Base-by-base conservation (phyloP, 2,113 vertebrate species). In the Grantiella picta region DNA sequence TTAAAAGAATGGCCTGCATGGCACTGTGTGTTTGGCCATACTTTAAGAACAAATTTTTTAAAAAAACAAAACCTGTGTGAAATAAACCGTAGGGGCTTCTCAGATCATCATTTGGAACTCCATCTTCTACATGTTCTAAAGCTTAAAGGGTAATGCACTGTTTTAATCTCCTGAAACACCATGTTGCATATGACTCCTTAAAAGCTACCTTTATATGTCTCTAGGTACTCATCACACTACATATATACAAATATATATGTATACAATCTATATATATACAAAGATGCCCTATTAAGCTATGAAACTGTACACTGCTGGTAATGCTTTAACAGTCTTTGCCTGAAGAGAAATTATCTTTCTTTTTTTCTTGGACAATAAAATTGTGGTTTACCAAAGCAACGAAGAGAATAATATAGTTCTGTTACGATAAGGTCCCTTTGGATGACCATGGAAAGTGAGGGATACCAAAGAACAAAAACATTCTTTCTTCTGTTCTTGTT, bases 261-360 rank as follows among this genome's bases (percentile, higher is more conserved):
- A 49, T 11, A 69, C 3, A 42, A 49, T 66, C n/a, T 31, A 17
- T 35, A 17, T 10, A 50, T 40, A 44, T 11, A 69, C 3, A 63
- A 70, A 78, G 47, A 53, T 44, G 28, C 4, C 20, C 54, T 75
- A 45, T 78, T 59, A 71, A 79, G 57, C 24, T 56, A 12, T 24
- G n/a, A 64, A 72, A 72, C 12, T 60, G 10, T 16, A 42, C 27
- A 38, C 11, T 81, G 33, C 15, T 73, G 31, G 35, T 27, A 36
- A 24, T 33, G 19, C 5, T 77, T 38, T 52, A 59, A 31, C 25
- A 68, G 11, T 33, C 23, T 56, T 27, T 72, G 11, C 4, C 42
- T 28, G 36, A 53, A 35, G 12, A 35, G 4, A 40, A 57, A 50
- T 31, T 3, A 15, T 0, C 0, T 16, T 35, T 54, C 11, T 25